These are phyloP conservation scores for Apeira syringaria DNA, from an alignment of 2,888 invertebrate species.

Conservation along the genomic window DNA sequence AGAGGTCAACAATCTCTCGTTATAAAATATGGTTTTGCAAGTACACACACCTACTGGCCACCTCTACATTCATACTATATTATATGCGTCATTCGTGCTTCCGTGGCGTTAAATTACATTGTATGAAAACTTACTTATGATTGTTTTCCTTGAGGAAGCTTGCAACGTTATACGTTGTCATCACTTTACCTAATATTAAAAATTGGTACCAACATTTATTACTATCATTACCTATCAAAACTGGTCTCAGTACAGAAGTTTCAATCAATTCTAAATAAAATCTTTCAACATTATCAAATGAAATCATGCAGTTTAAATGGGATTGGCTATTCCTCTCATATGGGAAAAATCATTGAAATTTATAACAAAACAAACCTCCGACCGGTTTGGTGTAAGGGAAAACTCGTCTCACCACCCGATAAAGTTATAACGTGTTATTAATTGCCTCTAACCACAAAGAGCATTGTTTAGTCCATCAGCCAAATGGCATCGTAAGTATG, in stretches of 20 bases:
- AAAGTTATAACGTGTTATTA: slow-evolving; percentile 3
- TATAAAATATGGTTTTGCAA: slow-evolving; percentile 29
- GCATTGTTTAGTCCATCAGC: too few species aligned
- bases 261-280: too few species aligned
- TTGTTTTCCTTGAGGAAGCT: neutral
- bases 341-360: neutral
- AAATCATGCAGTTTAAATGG: too few species aligned
- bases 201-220: too few species aligned
- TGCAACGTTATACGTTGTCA: too few species aligned
- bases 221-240: too few species aligned
- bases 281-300: too few species aligned
- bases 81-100: slow-evolving; percentile 28
- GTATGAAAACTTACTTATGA: slow-evolving; percentile 8
- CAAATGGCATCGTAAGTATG: too few species aligned
- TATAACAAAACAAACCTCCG: too few species aligned
- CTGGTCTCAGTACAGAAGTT: too few species aligned
- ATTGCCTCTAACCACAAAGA: neutral
- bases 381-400: slow-evolving; percentile 8
- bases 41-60: slow-evolving; percentile 15
- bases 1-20: slow-evolving; percentile 36
- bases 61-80: slow-evolving; percentile 18
- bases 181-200: too few species aligned
- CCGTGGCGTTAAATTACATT: slow-evolving; percentile 23
- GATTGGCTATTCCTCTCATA: too few species aligned
- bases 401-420: slow-evolving; percentile 13